These are phyloP conservation scores for Eustalomyia histrio DNA, from an alignment of 2,888 invertebrate species.

Conservation along the genomic window DNA sequence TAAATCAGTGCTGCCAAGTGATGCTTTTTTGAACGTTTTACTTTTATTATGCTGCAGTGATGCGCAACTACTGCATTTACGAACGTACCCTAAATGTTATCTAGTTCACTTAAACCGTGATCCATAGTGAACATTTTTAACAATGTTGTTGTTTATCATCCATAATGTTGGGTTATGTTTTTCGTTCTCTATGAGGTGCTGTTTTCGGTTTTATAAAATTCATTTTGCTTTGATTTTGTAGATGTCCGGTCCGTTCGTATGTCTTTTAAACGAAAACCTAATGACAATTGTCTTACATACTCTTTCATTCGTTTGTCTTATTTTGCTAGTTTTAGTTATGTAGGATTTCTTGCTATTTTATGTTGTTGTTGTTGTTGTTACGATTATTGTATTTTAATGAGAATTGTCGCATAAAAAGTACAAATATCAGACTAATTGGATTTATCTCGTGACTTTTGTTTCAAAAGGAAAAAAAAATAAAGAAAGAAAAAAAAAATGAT, in stretches of 20 bases:
- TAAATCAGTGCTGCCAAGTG: too few relatives aligned
- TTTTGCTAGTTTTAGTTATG: slow-evolving; percentile 51
- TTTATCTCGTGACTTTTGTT: slow-evolving; percentile 75
- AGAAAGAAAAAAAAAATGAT: slow-evolving; percentile 15
- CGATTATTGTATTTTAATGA: slow-evolving; percentile 72
- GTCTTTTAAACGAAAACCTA: slow-evolving; percentile 47
- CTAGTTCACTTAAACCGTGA: too few relatives aligned
- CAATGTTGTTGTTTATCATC: slow-evolving; percentile 11
- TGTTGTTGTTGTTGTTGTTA: slow-evolving; percentile 45
- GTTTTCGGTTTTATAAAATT: slow-evolving; percentile 59
- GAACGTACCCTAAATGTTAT: too few relatives aligned
- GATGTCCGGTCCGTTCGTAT: slow-evolving; percentile 14
- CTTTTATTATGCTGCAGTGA: too few relatives aligned
- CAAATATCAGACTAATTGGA: slow-evolving; percentile 80
- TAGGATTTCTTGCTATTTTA: slow-evolving; percentile 55
- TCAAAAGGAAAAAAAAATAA: slow-evolving; percentile 52
- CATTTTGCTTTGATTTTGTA: slow-evolving; percentile 59
- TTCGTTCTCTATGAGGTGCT: slow-evolving; percentile 59
- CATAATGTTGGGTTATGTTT: slow-evolving; percentile 9
- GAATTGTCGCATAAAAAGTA: slow-evolving; percentile 78
- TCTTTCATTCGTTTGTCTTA: slow-evolving; percentile 28
- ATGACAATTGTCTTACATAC: slow-evolving; percentile 61
- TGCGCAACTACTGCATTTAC: too few relatives aligned
- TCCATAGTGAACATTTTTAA: neutral
- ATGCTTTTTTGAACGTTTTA: too few relatives aligned